Evolutionary conservation across 1,140 invertebrate genomes (phyloP).

Genomic region (Saccostrea glomerata): DNA sequence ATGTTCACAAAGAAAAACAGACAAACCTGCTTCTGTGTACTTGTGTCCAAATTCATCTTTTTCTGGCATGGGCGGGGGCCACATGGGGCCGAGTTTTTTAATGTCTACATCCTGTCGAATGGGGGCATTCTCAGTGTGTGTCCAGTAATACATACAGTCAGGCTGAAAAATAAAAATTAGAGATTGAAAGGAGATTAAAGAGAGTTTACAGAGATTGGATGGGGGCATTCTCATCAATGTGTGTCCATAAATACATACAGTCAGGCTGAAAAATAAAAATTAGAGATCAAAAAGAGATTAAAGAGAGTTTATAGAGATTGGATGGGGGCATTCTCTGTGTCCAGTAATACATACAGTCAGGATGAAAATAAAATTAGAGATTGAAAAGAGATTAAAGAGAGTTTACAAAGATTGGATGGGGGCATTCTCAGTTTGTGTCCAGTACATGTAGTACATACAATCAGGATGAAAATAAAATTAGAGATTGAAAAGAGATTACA

Average conservation of each 20-base stretch:
- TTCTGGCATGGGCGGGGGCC: conserved; percentile 80
- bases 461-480: conserved; percentile 84
- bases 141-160: conserved; percentile 93
- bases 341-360: conserved; percentile 94
- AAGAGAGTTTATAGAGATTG: conserved; percentile 56
- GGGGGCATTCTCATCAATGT: conserved; percentile 84
- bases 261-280: conserved; percentile 85
- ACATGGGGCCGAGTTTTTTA: conserved; percentile 83
- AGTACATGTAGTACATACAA: conserved; percentile 93
- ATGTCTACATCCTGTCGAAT: conserved; percentile 83
- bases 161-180: conserved; percentile 83
- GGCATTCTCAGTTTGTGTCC: conserved; percentile 86
- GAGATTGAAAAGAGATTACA: too few species aligned
- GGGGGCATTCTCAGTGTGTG: conserved; percentile 86
- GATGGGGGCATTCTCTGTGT: conserved; percentile 85
- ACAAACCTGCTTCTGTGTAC: conserved; percentile 80
- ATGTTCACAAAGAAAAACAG: not conserved
- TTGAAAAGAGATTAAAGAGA: too few species aligned
- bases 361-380: conserved; percentile 81
- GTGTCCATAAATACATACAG: conserved; percentile 93
- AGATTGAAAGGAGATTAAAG: too few species aligned
- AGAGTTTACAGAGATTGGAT: conserved; percentile 70
- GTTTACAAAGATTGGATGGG: conserved; percentile 76
- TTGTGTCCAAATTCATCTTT: conserved; percentile 75
- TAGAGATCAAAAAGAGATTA: too few species aligned